Evolutionary conservation across 2,888 invertebrate species (phyloP), one percentile per base, ranked within the genome.

Genomic region (Drosophila maculinotata): DNA sequence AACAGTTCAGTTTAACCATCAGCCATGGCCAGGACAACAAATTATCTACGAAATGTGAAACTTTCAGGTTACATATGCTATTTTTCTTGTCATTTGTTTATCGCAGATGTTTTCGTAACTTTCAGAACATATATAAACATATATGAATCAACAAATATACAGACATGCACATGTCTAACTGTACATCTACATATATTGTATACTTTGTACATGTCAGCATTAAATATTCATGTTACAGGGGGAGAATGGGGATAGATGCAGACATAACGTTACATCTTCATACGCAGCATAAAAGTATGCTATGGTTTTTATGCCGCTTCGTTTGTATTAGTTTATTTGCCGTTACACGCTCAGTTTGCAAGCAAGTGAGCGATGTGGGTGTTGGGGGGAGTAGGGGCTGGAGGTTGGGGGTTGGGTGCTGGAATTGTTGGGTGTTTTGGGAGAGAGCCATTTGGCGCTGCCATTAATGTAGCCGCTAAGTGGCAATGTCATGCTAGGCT

Each of bases 391-490:
- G 9, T 28, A 33, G 7, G 20, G 10, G 51, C 9, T n/a, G 8
- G 25, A 44, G 25, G 25, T 54, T 44, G 58, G n/a, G n/a, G n/a
- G n/a, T n/a, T n/a, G n/a, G n/a, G n/a, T n/a, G n/a, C n/a, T 20
- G 20, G 20, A 4, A 3, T 3, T 20, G 20, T 20, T 2, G 20
- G 20, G 4, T 20, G 20, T 20, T 20, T 20, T 2, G 44, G 49
- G 51, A 42, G 57, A 65, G 53, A 66, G 66, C 67, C 85, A 81
- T 81, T 81, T 81, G 79, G 75, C 79, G 75, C 82, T 79, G 83
- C 83, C 86, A 81, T 86, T 82, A 82, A 82, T 85, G 86, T 85
- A 78, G 86, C 82, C 86, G 83, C 82, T 86, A 82, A 82, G 86
- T 82, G 82, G 80, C 86, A 83, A 83, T 86, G 86, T 82, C 82